These are phyloP conservation scores for Dendropsophus ebraccatus DNA, from an alignment of 2,113 vertebrate genomes.

Conservation along the genomic window DNA sequence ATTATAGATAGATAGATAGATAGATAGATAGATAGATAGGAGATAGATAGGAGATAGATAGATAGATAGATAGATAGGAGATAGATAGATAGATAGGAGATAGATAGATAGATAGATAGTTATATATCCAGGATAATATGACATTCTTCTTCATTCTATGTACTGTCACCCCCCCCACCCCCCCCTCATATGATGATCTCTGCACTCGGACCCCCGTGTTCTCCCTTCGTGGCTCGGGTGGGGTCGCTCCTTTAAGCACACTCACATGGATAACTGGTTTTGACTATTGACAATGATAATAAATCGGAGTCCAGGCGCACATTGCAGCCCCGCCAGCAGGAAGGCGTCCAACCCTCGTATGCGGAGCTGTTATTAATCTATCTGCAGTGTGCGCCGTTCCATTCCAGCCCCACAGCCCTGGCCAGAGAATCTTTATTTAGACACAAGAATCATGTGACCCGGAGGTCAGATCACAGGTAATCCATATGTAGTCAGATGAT, in stretches of 20 bases:
- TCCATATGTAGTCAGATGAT: too few species aligned
- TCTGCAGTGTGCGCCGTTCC: slow-evolving; percentile 15
- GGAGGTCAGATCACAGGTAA: background rate
- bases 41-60: background rate
- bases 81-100: background rate
- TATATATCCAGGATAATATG: background rate
- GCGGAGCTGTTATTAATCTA: slow-evolving; percentile 50
- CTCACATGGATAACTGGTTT: slow-evolving; percentile 18
- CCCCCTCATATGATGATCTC: background rate
- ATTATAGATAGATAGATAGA: background rate
- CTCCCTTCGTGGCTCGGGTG: background rate
- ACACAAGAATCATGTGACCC: background rate
- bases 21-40: background rate
- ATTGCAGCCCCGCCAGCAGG: background rate
- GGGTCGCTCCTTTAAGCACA: background rate
- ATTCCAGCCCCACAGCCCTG: background rate
- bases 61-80: background rate
- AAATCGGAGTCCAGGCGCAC: slow-evolving; percentile 21
- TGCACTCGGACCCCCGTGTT: background rate
- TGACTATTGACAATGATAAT: slow-evolving; percentile 36
- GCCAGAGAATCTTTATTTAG: slow-evolving; percentile 14
- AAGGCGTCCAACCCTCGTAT: background rate
- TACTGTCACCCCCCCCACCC: background rate
- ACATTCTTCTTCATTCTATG: background rate
- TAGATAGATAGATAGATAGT: background rate